A percentile compares a stretch with the other conserved stretches of the same genome.
phyloP scores from a whole-genome alignment of 2,888 invertebrate genomes.

The Saturnia japonica region DNA sequence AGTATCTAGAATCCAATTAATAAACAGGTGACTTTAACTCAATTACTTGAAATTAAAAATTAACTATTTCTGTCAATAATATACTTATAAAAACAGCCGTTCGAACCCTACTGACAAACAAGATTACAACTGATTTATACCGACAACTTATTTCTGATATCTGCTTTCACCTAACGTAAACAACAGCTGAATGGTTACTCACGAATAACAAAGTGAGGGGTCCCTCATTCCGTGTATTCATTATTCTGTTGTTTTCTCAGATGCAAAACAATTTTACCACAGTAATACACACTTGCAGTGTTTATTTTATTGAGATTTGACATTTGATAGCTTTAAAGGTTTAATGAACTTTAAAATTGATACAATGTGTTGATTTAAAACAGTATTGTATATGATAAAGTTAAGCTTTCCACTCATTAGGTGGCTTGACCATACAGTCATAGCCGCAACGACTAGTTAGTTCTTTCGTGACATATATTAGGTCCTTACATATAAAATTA shows the following conservation, averaged over 20 bases:
- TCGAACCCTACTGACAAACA: slow-evolving; percentile 60
- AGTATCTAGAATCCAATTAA: not conserved
- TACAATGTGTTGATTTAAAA: too few species aligned
- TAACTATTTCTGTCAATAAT: slow-evolving; percentile 21
- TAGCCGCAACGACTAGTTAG: too few species aligned
- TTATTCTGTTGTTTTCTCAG: slow-evolving; percentile 37
- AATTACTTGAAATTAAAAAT: slow-evolving; percentile 4
- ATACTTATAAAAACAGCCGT: slow-evolving; percentile 52
- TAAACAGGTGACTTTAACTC: not conserved
- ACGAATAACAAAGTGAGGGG: slow-evolving; percentile 37
- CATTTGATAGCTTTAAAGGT: too few species aligned
- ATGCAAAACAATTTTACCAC: slow-evolving; percentile 18
- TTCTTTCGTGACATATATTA: too few species aligned
- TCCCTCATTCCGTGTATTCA: slow-evolving; percentile 17
- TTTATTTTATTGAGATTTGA: too few species aligned
- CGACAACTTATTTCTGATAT: slow-evolving; percentile 63
- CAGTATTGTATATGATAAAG: too few species aligned
- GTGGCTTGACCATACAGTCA: too few species aligned
- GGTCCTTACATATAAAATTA: too few species aligned
- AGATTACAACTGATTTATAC: slow-evolving; percentile 66
- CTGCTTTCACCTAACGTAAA: slow-evolving; percentile 65
- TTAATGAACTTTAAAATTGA: too few species aligned
- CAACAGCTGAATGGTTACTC: slow-evolving; percentile 52
- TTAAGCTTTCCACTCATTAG: too few species aligned
- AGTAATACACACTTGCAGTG: not conserved